A percentile compares a stretch with the other conserved stretches of the same genome.
Conservation (phyloP, 2,888 invertebrate species). For the Cheiracanthium punctorium region DNA sequence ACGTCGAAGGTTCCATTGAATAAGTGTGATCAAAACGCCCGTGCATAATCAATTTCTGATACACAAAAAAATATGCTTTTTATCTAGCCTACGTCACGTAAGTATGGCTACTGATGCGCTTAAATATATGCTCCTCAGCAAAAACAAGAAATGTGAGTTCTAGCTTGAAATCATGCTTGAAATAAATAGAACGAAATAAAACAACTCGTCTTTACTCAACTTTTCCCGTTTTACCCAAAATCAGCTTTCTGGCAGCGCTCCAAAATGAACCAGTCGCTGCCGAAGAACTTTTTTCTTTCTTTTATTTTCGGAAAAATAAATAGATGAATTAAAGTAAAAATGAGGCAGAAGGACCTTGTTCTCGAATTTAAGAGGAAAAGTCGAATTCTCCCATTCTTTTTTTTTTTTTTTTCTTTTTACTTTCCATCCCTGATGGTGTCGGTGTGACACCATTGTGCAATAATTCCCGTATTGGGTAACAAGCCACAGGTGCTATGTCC, state of each 20-base stretch:
- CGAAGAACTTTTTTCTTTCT: background rate
- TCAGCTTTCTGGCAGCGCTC: background rate
- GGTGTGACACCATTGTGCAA: constrained; percentile 42
- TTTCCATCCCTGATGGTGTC: background rate
- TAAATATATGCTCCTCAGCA: too few relatives aligned
- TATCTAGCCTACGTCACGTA: too few relatives aligned
- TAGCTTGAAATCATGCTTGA: too few relatives aligned
- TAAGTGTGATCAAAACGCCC: too few relatives aligned
- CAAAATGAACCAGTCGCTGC: background rate
- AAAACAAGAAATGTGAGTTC: too few relatives aligned
- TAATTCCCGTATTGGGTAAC: constrained; percentile 58
- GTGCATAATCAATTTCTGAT: too few relatives aligned
- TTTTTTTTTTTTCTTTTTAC: constrained; percentile 8
- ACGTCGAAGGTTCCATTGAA: too few relatives aligned
- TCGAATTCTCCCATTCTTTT: constrained; percentile 20
- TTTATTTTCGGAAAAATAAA: background rate
- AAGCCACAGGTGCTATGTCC: constrained; percentile 52
- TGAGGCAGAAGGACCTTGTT: constrained; percentile 26
- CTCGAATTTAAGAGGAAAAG: constrained; percentile 46
- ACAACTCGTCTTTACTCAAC: too few relatives aligned
- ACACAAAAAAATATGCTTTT: too few relatives aligned
- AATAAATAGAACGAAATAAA: too few relatives aligned
- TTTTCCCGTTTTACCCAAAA: background rate
- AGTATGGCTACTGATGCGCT: too few relatives aligned
- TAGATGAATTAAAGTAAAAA: constrained; percentile 4